Evolutionary conservation across 1,140 invertebrate species (phyloP).

Genomic region (Eurytemora carolleeae): DNA sequence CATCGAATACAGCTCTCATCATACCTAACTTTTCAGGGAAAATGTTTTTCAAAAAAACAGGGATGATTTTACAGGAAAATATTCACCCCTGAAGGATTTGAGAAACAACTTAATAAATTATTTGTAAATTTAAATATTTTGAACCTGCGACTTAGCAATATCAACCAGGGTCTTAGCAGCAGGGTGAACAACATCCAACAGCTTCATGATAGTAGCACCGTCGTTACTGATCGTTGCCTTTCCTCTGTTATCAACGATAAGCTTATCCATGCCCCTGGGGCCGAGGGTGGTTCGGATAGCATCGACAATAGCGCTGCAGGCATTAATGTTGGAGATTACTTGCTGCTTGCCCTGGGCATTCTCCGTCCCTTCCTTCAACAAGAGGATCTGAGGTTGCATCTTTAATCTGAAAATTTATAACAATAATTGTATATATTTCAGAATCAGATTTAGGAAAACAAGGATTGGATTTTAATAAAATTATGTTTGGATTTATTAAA

Average conservation of each 20-base stretch:
- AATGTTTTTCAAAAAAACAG: no score
- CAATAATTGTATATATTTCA: background rate
- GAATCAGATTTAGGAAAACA: background rate
- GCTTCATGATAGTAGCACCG: constrained; percentile 95
- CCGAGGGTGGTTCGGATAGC: constrained; percentile 89
- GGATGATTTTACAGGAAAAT: no score
- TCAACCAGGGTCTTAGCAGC: constrained; percentile 93
- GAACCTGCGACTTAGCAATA: constrained; percentile 98
- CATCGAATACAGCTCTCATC: no score
- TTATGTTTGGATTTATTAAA: background rate
- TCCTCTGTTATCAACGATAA: constrained; percentile 69
- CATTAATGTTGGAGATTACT: constrained; percentile 95
- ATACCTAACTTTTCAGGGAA: no score
- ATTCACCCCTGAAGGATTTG: no score
- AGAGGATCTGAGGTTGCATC: constrained; percentile 93
- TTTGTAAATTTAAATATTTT: constrained; percentile 41
- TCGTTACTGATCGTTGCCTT: constrained; percentile 97
- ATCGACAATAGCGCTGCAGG: constrained; percentile 89
- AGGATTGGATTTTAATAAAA: background rate
- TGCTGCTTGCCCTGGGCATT: constrained; percentile 86
- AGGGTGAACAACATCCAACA: constrained; percentile 90
- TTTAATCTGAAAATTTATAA: constrained; percentile 23
- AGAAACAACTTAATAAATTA: no score
- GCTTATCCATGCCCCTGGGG: constrained; percentile 96
- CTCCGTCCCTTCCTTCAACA: constrained; percentile 95